Conservation (phyloP, 2,797 vertebrate genomes). For the Sebastes matsubarae region DNA sequence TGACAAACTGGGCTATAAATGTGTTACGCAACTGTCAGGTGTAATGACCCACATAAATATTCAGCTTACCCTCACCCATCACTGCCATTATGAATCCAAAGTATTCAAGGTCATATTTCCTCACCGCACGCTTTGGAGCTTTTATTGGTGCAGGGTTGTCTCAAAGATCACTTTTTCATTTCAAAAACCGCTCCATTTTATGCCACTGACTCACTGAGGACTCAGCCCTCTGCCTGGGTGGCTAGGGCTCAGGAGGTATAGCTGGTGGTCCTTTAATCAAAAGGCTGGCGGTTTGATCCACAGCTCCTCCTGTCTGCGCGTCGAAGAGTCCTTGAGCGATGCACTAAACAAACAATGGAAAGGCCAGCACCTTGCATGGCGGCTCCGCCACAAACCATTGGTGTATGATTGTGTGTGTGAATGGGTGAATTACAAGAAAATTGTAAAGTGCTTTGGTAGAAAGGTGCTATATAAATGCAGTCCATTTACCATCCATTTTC, state of each 20-base stretch:
- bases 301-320: background rate
- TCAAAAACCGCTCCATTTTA: too few species aligned
- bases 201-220: too few species aligned
- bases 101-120: too few species aligned
- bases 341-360: background rate
- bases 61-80: too few species aligned
- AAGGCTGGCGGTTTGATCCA: background rate
- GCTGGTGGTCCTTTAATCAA: background rate
- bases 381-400: background rate
- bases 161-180: too few species aligned
- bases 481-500: background rate
- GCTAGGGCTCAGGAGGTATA: background rate
- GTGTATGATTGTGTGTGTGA: background rate
- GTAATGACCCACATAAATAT: too few species aligned
- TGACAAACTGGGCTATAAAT: too few species aligned
- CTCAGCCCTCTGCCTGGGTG: background rate
- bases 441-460: background rate
- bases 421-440: background rate
- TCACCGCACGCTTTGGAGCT: too few species aligned
- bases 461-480: background rate
- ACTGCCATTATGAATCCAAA: too few species aligned
- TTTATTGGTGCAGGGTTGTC: too few species aligned
- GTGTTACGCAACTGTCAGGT: too few species aligned
- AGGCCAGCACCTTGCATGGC: background rate
- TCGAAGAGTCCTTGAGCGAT: background rate